Conservation (phyloP, 2,113 vertebrate species). For the Hemichromis elongatus region DNA sequence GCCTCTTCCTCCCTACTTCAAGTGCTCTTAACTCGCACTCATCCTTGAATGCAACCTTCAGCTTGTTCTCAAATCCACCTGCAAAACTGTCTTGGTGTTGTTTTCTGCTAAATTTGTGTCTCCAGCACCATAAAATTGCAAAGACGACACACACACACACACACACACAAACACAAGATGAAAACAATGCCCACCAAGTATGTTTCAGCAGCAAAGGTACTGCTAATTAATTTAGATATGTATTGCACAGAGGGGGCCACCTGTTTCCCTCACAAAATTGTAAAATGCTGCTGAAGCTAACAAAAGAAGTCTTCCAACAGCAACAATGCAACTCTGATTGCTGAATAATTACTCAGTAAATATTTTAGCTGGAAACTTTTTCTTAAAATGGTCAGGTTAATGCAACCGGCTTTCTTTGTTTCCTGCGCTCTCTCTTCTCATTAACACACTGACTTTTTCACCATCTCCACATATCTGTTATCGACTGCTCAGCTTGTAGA, state of each 20-base stretch:
- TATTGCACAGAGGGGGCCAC: neutral
- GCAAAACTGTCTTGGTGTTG: neutral
- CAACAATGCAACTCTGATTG: neutral
- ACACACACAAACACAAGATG: neutral
- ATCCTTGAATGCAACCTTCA: neutral
- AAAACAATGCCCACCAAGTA: neutral
- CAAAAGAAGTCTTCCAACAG: neutral
- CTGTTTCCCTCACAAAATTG: neutral
- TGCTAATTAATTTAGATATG: neutral
- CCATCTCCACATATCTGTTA: neutral
- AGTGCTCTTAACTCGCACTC: neutral
- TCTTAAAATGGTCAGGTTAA: neutral
- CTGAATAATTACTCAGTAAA: neutral
- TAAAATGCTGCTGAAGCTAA: neutral
- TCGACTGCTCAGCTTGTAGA: neutral
- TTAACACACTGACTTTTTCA: neutral
- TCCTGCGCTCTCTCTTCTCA: neutral
- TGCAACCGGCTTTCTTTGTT: neutral
- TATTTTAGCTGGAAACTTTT: neutral
- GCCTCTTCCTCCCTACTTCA: neutral
- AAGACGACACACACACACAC: neutral
- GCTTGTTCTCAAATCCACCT: neutral
- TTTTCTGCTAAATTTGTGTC: neutral
- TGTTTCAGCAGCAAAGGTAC: neutral
- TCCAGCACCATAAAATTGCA: neutral